Evolutionary conservation across 2,113 vertebrate species (phyloP).

Genomic region (Craseonycteris thonglongyai): DNA sequence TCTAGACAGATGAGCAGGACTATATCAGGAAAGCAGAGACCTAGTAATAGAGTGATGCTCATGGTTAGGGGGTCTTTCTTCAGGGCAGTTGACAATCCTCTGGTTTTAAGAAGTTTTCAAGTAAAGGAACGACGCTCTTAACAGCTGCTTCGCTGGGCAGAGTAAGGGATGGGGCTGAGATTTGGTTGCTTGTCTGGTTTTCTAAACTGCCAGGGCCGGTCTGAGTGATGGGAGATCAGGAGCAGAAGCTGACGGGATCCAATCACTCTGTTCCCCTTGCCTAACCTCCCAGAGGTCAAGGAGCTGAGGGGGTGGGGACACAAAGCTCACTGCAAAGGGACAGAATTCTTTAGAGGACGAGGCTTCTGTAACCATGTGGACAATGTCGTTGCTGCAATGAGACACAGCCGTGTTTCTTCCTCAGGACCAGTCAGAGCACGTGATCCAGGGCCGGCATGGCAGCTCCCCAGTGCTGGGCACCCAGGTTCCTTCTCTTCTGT

Average conservation of each 20-base stretch:
- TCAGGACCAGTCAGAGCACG: neutral
- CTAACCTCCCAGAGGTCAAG: neutral
- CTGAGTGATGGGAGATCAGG: neutral
- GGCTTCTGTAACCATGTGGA: neutral
- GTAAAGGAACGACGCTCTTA: neutral
- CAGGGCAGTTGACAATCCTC: neutral
- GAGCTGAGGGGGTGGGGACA: neutral
- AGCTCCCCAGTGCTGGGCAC: neutral
- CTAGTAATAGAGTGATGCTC: neutral
- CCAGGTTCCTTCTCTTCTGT: neutral
- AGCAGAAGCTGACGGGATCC: neutral
- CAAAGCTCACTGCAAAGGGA: neutral
- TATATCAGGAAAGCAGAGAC: neutral
- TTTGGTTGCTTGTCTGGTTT: neutral
- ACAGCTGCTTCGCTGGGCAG: neutral
- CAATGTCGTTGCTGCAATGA: fast-evolving
- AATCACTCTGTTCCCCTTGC: neutral
- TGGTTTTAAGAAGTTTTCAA: neutral
- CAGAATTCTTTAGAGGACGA: neutral
- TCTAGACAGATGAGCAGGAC: neutral
- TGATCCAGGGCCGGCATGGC: neutral
- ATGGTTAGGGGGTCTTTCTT: neutral
- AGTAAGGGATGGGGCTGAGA: neutral
- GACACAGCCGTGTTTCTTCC: neutral
- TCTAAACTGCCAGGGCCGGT: neutral